Base-by-base conservation (phyloP, 2,113 vertebrate species). In the Fukomys damarensis region DNA sequence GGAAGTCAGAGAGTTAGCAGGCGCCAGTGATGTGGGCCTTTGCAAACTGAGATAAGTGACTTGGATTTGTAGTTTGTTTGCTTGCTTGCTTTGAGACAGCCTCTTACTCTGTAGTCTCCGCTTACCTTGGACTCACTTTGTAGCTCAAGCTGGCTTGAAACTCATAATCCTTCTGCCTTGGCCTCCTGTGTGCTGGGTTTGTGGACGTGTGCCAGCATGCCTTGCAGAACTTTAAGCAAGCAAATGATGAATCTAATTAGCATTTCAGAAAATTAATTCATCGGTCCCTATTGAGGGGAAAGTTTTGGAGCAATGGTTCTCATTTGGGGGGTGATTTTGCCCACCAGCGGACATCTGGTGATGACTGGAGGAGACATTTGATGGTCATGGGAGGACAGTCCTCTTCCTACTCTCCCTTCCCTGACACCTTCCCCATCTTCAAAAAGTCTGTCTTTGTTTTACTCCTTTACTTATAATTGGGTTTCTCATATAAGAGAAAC, bases 231-330 rank as follows among this genome's bases (percentile, higher is more conserved):
- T 30, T 89, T 41, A 89, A 82, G 49, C 12, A 89, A 52, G 77
- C 66, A 20, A 63, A 41, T 49, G 24, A 32, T 81, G 6, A n/a
- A 32, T 79, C 41, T 46, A 7, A n/a, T 96, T 49, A 85, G 32
- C 58, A 63, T 56, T 86, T 92, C 76, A 89, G 56, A 83, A 94
- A 86, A 86, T 35, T 54, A 77, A 86, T 63, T 58, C 32, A 82
- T 22, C 19, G 76, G 49, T 26, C 52, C 35, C 0, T 86, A 56
- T 14, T 32, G 30, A 66, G 61, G 56, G 84, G 30, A 84, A 93
- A 14, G 9, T 2, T 89, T 56, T 49, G 49, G 84, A 86, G 46
- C 32, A 59, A 3, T 77, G 32, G 22, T 76, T 92, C 52, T 82
- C 66, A 46, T 3, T 77, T 81, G 77, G 72, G 72, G 24, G 83